Base-by-base conservation (phyloP, 2,113 vertebrate genomes). In the Anas platyrhynchos region DNA sequence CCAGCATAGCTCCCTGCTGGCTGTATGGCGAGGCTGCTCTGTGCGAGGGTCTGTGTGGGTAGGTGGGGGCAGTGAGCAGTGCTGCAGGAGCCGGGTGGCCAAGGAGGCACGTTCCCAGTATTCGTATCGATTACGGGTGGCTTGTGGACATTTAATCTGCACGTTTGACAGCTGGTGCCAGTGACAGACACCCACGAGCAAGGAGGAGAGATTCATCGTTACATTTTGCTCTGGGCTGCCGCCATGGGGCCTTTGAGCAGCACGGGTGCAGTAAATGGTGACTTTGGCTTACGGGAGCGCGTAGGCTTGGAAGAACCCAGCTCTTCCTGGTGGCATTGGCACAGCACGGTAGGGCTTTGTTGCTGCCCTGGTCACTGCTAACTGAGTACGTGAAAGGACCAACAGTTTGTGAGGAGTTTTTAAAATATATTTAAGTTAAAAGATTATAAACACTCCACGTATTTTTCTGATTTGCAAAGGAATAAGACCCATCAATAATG, bases 21-120 rank as follows among this genome's bases (percentile, higher is more conserved):
- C 48, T 85, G 65, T 36, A 2, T 1, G 52, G 84, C 46, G 29
- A 10, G 44, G 26, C 34, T 48, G 32, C 16, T 78, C 13, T 13
- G 22, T 13, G 50, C 25, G 4, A 32, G 31, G 34, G 4, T 43
- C 69, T 46, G 16, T 1, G 9, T 38, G 43, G 38, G 25, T 23
- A 8, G 21, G 0, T 21, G 67, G 32, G 18, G 67, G 48, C 41
- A 38, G 43, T 26, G 65, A 48, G 56, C 76, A n/a, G n/a, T 34
- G 55, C 86, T 56, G 7, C 0, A 0, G 46, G 16, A 56, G 27
- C 2, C 0, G 0, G n/a, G 65, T 55, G 77, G 5, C 65, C n/a
- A 4, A 52, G 41, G 34, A 88, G 31, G 10, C 86, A 25, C 16
- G 1, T 48, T 86, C 66, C 34, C 69, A 31, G 56, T 52, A 38